A percentile compares a stretch with the other conserved stretches of the same genome.
phyloP scores from a whole-genome alignment of 2,113 vertebrate species.

The Terrapene triunguis region DNA sequence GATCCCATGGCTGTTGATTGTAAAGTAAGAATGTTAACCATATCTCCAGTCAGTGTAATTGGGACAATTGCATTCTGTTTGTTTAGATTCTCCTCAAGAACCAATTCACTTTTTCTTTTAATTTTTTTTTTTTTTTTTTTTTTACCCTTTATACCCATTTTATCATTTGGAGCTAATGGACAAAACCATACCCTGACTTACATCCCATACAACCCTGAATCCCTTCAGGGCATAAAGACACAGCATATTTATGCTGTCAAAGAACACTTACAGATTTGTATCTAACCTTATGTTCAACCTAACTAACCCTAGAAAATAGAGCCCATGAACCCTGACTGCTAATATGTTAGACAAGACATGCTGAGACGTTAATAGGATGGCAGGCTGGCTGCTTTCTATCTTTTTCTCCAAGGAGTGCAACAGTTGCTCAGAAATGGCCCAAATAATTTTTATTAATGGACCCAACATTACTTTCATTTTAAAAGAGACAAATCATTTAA shows the following conservation, averaged over 20 bases:
- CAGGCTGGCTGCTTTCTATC: slow-evolving; percentile 1
- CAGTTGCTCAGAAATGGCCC: slow-evolving; percentile 71
- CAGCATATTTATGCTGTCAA: background rate
- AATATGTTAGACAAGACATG: background rate
- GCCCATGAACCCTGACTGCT: slow-evolving; percentile 12
- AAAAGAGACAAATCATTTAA: slow-evolving; percentile 77
- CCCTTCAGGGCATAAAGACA: background rate
- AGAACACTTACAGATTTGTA: background rate
- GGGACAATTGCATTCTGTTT: background rate
- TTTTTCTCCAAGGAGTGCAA: slow-evolving; percentile 50
- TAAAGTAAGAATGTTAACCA: background rate
- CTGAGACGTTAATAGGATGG: slow-evolving; percentile 26
- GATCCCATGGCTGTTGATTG: background rate
- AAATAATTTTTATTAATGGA: slow-evolving; percentile 79
- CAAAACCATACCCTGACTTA: background rate
- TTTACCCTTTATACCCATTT: background rate
- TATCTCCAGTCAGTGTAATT: background rate
- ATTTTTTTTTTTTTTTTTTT: background rate
- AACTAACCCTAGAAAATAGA: slow-evolving; percentile 17
- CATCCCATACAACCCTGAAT: background rate
- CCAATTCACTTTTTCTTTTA: background rate
- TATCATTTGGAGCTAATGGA: background rate
- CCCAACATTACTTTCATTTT: slow-evolving; percentile 71
- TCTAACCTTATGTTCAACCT: slow-evolving; percentile 3
- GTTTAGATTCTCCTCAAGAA: background rate